Conservation (phyloP, 2,888 invertebrate species). For the Megaustenia siamemsis region DNA sequence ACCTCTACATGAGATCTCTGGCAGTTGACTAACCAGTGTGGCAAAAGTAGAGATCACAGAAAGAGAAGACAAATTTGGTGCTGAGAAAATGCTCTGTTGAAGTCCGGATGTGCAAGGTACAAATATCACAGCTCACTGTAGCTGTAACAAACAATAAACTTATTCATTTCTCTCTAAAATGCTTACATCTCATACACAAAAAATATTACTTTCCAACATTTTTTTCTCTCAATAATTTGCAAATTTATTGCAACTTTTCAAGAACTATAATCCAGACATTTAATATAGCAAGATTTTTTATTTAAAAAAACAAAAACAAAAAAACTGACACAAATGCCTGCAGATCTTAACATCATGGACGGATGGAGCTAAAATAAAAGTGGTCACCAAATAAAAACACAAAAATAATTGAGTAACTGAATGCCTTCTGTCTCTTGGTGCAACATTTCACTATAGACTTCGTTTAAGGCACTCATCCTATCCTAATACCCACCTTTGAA, state of each 20-base stretch:
- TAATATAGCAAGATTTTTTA: background rate
- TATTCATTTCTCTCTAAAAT: too few relatives aligned
- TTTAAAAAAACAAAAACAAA: background rate
- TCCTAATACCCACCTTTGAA: background rate
- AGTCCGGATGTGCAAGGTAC: too few relatives aligned
- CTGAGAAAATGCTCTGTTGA: too few relatives aligned
- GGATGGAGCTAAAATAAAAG: background rate
- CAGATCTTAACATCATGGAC: slow-evolving; percentile 6
- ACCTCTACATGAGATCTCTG: too few relatives aligned
- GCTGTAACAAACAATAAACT: too few relatives aligned
- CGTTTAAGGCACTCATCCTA: background rate
- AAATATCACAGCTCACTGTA: too few relatives aligned
- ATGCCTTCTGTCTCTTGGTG: background rate
- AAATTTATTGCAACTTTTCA: background rate
- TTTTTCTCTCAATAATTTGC: too few relatives aligned
- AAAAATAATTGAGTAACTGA: background rate
- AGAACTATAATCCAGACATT: background rate
- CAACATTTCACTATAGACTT: background rate
- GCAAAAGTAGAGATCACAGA: too few relatives aligned
- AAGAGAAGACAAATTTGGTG: too few relatives aligned
- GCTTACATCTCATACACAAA: too few relatives aligned
- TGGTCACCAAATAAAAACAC: background rate
- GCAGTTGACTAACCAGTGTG: too few relatives aligned
- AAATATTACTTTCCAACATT: too few relatives aligned
- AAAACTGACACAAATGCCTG: background rate